phyloP scores from a whole-genome alignment of 2,113 vertebrate species.

The Clarias magur region DNA sequence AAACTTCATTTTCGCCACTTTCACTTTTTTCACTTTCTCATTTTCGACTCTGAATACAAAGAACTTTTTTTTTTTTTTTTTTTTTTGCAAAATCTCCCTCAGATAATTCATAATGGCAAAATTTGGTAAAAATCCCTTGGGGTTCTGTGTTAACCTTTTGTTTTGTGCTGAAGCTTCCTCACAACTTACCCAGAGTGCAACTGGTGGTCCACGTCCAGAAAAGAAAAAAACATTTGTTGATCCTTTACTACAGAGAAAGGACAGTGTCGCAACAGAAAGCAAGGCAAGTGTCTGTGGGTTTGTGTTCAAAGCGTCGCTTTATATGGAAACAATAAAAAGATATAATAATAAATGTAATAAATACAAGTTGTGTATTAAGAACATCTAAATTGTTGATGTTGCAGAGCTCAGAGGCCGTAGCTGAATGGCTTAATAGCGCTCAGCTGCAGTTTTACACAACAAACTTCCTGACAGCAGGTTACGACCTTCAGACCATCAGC shows the following conservation, averaged over 20 bases:
- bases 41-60: background rate
- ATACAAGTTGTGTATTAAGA: background rate
- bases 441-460: slow-evolving; percentile 96
- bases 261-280: slow-evolving; percentile 67
- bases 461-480: slow-evolving; percentile 93
- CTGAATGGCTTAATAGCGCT: slow-evolving; percentile 94
- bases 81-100: background rate
- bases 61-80: background rate
- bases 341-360: background rate
- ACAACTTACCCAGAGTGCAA: slow-evolving; percentile 69
- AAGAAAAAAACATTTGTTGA: slow-evolving; percentile 71
- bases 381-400: slow-evolving; percentile 19
- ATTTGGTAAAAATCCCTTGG: background rate
- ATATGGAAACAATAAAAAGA: background rate
- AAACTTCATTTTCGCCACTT: no score
- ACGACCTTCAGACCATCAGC: slow-evolving; percentile 95
- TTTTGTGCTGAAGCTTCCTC: slow-evolving; percentile 68
- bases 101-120: background rate
- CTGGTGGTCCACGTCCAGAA: slow-evolving; percentile 70
- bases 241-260: slow-evolving; percentile 83
- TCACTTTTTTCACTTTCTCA: no score
- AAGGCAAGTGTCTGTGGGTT: slow-evolving; percentile 45
- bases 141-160: background rate
- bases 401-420: slow-evolving; percentile 80
- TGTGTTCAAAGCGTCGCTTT: background rate